These are phyloP conservation scores for Protaetia brevitarsis DNA, from an alignment of 1,140 invertebrate genomes.

Conservation along the genomic window DNA sequence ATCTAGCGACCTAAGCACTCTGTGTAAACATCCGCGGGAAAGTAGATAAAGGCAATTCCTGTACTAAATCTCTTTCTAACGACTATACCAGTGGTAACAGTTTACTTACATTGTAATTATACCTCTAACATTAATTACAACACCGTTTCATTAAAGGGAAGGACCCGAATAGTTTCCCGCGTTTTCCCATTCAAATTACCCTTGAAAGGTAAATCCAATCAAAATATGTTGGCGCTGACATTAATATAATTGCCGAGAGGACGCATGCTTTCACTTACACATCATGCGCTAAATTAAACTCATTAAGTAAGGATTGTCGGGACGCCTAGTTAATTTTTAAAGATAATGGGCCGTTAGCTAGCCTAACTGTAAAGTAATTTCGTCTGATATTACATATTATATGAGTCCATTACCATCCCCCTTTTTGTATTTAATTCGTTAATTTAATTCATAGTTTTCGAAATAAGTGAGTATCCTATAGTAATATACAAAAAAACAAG, in stretches of 20 bases:
- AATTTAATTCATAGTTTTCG: no score
- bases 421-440: no score
- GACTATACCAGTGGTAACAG: neutral
- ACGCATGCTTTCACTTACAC: neutral
- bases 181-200: neutral
- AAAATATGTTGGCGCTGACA: neutral
- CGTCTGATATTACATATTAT: neutral
- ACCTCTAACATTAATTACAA: neutral
- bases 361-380: neutral
- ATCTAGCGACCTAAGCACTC: no score
- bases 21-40: no score
- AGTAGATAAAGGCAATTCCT: neutral
- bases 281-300: neutral
- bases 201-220: constrained; percentile 1
- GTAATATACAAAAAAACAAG: no score
- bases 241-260: neutral
- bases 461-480: no score
- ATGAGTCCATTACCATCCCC: no score
- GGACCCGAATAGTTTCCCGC: neutral
- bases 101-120: constrained; percentile 11
- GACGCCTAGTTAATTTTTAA: neutral
- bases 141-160: constrained; percentile 3
- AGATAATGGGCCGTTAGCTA: neutral
- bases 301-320: neutral
- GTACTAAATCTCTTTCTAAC: neutral